These are phyloP conservation scores for Thunnus maccoyii DNA, from an alignment of 2,113 vertebrate genomes.

Conservation along the genomic window DNA sequence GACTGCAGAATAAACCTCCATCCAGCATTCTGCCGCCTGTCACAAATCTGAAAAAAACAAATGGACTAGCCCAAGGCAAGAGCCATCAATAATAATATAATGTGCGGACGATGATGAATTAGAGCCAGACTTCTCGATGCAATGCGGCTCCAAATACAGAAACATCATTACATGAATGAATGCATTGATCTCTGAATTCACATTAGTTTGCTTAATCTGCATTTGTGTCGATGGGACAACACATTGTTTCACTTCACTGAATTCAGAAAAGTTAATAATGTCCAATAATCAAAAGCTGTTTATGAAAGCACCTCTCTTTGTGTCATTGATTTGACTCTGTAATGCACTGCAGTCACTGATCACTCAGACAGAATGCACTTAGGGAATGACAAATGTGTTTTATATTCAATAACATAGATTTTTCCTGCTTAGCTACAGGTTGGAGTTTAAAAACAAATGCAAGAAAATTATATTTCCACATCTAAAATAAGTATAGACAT, in stretches of 20 bases:
- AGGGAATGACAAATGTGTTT: conserved; percentile 72
- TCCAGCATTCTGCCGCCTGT: conserved; percentile 89
- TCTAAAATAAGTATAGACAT: conserved; percentile 14
- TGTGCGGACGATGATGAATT: conserved; percentile 89
- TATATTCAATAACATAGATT: conserved; percentile 74
- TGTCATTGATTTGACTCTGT: conserved; percentile 69
- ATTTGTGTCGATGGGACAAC: conserved; percentile 65
- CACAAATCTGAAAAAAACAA: conserved; percentile 86
- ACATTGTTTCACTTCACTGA: conserved; percentile 60
- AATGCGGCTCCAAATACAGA: conserved; percentile 66
- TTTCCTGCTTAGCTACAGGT: conserved; percentile 55
- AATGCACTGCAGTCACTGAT: conserved; percentile 65
- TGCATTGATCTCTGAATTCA: conserved; percentile 74
- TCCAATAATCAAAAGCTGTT: conserved; percentile 79
- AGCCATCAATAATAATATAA: conserved; percentile 87
- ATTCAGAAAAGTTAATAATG: conserved; percentile 69
- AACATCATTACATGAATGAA: conserved; percentile 71
- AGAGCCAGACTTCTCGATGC: conserved; percentile 80
- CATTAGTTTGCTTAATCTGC: conserved; percentile 77
- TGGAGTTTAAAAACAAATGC: conserved; percentile 31
- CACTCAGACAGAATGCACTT: conserved; percentile 75
- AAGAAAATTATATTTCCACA: not conserved
- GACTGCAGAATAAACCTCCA: conserved; percentile 85
- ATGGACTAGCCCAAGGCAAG: conserved; percentile 90
- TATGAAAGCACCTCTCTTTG: conserved; percentile 69